Base-by-base conservation (phyloP, 2,888 invertebrate genomes). In the Pheosia tremula region DNA sequence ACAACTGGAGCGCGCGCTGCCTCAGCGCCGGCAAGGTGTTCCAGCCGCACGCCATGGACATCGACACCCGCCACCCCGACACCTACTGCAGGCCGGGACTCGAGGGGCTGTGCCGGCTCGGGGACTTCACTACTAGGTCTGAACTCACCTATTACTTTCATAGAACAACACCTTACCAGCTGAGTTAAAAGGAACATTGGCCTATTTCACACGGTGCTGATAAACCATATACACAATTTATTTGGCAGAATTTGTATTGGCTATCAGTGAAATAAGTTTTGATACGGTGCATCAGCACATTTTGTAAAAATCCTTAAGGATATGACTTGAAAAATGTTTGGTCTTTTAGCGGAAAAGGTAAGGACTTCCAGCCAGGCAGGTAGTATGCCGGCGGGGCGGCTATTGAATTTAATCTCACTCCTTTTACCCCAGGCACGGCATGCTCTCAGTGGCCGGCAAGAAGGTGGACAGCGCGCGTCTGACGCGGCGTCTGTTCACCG, bases 1-100 rank as follows among this genome's bases (percentile, higher is more conserved):
- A 98, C 86, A 97, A 98, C 87, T 98, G 98, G 98, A 96, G 97
- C 41, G 96, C 94, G 54, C 93, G 98, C 49, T 98, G 98, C 83
- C 88, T 97, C 9, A 97, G 97, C 72, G 95, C 97, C 0, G 98
- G 97, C 5, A 83, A 81, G 0, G 81, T 91, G 60, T 97, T 94
- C 82, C 97, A 98, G 89, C 98, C 98, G 0, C 96, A 96, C 75
- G 95, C 96, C 72, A 95, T 96, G 38, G 95, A 95, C 66, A 94
- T 94, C 69, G 95, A 96, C 80, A 89, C 95, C 36, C 87, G 94
- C n/a, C 94, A 95, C 38, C 94, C 94, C 0, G 94, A 95, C 71
- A 85, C 90, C 45, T 94, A 94, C 72, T 97, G 97, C 82, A 88
- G 93, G 7, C 82, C 87, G 0, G 92, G 94, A 0, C 80, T 95